Evolutionary conservation across 2,113 vertebrate genomes (phyloP), one percentile per base, ranked within the genome.

Genomic region (Erythrolamprus reginae): DNA sequence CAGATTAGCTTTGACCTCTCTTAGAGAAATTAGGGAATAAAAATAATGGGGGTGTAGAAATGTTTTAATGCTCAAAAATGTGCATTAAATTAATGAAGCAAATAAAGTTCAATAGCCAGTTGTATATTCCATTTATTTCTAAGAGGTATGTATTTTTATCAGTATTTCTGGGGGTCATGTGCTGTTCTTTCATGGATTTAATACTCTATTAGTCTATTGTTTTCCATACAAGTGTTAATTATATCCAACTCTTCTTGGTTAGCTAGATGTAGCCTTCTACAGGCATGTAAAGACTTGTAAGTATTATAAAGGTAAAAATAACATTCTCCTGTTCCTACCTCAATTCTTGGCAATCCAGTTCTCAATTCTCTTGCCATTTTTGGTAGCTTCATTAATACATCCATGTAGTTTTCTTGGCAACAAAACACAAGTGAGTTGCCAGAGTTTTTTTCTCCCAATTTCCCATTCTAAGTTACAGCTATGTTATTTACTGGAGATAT

Each of bases 81-180:
- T 84, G 47, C 89, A 89, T 92, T 48, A 87, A 93, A 90, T 65
- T 87, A 91, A 38, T 86, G 93, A 61, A 61, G 15, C 23, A 83
- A 93, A 26, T 8, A 33, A 85, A 9, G 28, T 83, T 86, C 86
- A 45, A 33, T 88, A 92, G 48, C 86, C 50, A 51, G 48, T 33
- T 83, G 26, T 0, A 0, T 56, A 65, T 88, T 93, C 92, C 89
- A 91, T 90, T 89, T 93, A 90, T 87, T 6, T 84, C 45, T 38
- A 77, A 21, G 4, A 53, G 23, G 17, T 70, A 26, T 8, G 17
- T 9, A n/a, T 77, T 86, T 86, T 19, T 47, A 65, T 65, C 56
- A n/a, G 26, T 65, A 10, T 48, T 65, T 47, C n/a, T 1, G 7
- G 70, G 33, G 7, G 42, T 21, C 70, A 77, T 38, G 15, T 77